Percentiles rank a stretch among this genome's conserved stretches.
Conservation (phyloP, 2,888 invertebrate species). For the Agrenia bidenticulata region DNA sequence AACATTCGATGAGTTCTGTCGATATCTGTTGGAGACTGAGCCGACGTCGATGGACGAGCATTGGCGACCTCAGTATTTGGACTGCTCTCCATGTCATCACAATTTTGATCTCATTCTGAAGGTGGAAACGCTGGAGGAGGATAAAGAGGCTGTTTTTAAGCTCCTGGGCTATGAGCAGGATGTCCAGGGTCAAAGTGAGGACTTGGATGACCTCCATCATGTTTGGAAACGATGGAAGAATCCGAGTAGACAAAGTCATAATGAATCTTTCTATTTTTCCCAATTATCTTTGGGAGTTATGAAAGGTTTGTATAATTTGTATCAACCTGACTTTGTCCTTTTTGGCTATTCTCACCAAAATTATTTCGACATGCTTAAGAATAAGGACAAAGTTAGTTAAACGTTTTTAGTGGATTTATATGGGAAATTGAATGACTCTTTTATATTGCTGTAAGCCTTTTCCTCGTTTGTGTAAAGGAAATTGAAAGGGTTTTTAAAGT, state of each 20-base stretch:
- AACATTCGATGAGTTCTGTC: conserved; percentile 47
- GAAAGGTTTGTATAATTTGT: conserved; percentile 33
- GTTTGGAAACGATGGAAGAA: conserved; percentile 47
- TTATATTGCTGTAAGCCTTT: no score
- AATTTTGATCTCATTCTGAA: conserved; percentile 47
- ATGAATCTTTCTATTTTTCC: conserved; percentile 36
- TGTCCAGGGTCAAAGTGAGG: background rate
- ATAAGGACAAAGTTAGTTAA: background rate
- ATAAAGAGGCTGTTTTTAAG: conserved; percentile 38
- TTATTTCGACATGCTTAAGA: conserved; percentile 29
- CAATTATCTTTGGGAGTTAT: conserved; percentile 34
- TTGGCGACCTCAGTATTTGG: conserved; percentile 48
- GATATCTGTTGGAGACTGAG: conserved; percentile 32
- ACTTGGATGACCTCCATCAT: conserved; percentile 31
- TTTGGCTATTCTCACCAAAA: conserved; percentile 39
- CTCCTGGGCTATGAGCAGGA: conserved; percentile 21
- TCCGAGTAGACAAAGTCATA: conserved; percentile 23
- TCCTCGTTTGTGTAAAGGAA: no score
- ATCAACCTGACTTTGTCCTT: conserved; percentile 43
- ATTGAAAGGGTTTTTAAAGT: no score
- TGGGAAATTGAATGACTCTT: no score
- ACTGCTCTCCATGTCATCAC: conserved; percentile 46
- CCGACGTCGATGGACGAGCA: conserved; percentile 46
- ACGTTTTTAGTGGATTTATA: no score
- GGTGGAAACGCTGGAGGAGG: conserved; percentile 44